Evolutionary conservation across 2,888 invertebrate genomes (phyloP), one percentile per base, ranked within the genome.

Genomic region (Heliconius erato): DNA sequence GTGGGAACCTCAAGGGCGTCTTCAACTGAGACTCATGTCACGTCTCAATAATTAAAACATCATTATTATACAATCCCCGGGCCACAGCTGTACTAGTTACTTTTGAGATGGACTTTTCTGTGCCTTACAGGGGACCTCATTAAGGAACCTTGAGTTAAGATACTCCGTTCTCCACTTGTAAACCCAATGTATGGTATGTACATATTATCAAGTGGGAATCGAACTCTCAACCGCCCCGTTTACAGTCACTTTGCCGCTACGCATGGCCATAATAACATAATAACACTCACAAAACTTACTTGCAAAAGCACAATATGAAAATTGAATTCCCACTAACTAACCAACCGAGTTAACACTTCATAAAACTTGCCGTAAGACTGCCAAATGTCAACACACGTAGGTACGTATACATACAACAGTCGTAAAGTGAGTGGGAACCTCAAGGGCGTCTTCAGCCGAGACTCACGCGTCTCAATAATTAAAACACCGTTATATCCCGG

Each of bases 31-130:
- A 78, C 71, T 79, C 71, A 84, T 83, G 83, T 32, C 32, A 32
- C 85, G 82, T 85, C 82, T 85, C 86, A 88, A 90, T 89, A 88
- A 90, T 87, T 87, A 88, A 88, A 87, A 87, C 87, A 87, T 87
- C 87, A 87, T 87, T 87, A 87, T 88, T 86, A 85, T 69, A 87
- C 86, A 83, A 80, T 87, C 86, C 85, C 80, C 82, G 84, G 81
- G 59, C 77, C 81, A 82, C 82, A 82, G 83, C 86, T 85, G 86
- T 90, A 88, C 90, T 92, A 92, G 92, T 92, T 92, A 91, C 90
- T 35, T 35, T 35, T 9, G 9, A 35, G 9, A 35, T 35, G 9
- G 35, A 35, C 9, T 35, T 35, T 7, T 35, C 35, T 9, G 35
- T 35, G 35, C 35, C 1, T 9, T 35, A 1, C 9, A 35, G 35